Base-by-base conservation (phyloP, 2,113 vertebrate species). In the Anser brachyrhynchus region DNA sequence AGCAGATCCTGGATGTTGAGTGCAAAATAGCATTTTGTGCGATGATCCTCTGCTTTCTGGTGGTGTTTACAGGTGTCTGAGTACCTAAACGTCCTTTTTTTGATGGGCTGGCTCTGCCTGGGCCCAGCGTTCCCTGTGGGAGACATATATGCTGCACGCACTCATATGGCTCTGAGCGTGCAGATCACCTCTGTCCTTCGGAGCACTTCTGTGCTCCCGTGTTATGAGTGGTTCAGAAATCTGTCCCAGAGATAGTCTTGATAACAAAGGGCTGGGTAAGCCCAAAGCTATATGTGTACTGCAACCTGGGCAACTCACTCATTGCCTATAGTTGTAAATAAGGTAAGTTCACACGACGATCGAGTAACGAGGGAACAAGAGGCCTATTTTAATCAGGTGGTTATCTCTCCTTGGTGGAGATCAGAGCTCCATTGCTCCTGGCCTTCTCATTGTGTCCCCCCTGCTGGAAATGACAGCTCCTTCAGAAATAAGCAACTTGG, bases 301-400 rank as follows among this genome's bases (percentile, higher is more conserved):
- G 93, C 91, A 83, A 71, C 93, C 91, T 87, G 85, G 69, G 86
- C 41, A 35, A 89, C 97, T 97, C 95, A 95, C 97, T 98, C 97
- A 94, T 96, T 98, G 97, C 97, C 98, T 98, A 95, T 98, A 97
- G 98, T 98, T 98, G 97, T 98, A 98, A 98, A 98, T 98, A 98
- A 98, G 98, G 97, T 97, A 97, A 98, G 98, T 99, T 99, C 99
- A 99, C 98, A 99, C 98, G 98, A 98, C 92, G 98, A 99, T 98
- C 98, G 94, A 96, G 98, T 99, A 96, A 98, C 98, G 72, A 88
- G 97, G 98, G 98, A 99, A 99, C 98, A 99, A 99, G 98, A 98
- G 97, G 97, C 97, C 97, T 98, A 98, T 99, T 99, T 98, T 98
- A 98, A 98, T 98, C 98, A 98, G 98, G 98, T 98, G 98, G 98